Percentiles rank a stretch among this genome's conserved stretches.
Evolutionary conservation across 2,113 vertebrate species (phyloP).

Genomic region (Prunella fulvescens): DNA sequence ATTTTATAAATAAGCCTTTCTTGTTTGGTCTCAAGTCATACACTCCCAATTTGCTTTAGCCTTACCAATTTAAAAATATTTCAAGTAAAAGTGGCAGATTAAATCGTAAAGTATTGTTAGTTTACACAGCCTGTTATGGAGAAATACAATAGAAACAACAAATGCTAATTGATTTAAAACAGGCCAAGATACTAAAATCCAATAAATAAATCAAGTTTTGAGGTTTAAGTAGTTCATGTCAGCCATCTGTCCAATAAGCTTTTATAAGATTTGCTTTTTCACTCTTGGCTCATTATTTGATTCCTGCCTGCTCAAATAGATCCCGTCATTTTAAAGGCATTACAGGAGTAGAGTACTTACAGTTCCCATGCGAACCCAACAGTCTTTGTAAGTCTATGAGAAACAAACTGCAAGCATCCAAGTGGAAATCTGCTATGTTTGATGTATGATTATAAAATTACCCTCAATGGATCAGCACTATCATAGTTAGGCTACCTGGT

Average conservation of each 20-base stretch:
- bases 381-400: neutral
- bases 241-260: neutral
- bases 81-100: slow-evolving; percentile 40
- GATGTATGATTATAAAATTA: neutral
- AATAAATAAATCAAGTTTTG: slow-evolving; percentile 5
- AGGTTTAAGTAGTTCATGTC: neutral
- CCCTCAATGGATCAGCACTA: neutral
- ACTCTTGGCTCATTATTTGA: neutral
- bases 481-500: neutral
- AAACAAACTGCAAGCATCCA: neutral
- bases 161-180: neutral
- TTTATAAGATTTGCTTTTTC: neutral
- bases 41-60: neutral
- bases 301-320: neutral
- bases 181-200: neutral
- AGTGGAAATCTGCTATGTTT: neutral
- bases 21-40: neutral
- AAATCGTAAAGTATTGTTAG: neutral
- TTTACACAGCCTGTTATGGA: neutral
- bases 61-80: slow-evolving; percentile 18
- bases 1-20: neutral
- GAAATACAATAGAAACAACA: slow-evolving; percentile 16
- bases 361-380: neutral
- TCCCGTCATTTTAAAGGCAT: neutral
- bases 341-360: neutral